A percentile compares a stretch with the other conserved stretches of the same genome.
Conservation (phyloP, 1,140 invertebrate species). For the Drosophila kanapiae region DNA sequence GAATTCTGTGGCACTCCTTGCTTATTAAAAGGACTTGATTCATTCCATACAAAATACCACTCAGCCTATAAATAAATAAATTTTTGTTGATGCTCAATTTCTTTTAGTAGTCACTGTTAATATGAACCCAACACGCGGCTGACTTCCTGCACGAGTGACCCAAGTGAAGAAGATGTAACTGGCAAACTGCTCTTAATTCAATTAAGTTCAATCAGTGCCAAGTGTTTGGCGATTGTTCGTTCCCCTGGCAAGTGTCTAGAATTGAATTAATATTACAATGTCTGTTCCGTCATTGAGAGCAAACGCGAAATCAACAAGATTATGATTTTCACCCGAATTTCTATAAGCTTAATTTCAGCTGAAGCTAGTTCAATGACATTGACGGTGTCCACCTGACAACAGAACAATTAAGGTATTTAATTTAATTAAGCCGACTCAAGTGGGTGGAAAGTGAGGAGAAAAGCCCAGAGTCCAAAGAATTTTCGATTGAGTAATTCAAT, state of each 20-base stretch:
- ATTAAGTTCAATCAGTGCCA: conserved; percentile 76
- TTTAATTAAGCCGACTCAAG: conserved; percentile 50
- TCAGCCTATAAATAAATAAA: background rate
- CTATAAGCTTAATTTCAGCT: background rate
- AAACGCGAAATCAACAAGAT: background rate
- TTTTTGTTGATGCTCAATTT: background rate
- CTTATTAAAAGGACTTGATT: background rate
- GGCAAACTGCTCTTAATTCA: conserved; percentile 67
- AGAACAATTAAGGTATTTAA: conserved; percentile 65
- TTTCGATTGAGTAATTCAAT: conserved; percentile 26
- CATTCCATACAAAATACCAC: too few relatives aligned
- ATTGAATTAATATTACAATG: conserved; percentile 74
- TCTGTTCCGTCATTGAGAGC: conserved; percentile 13
- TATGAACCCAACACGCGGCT: conserved; percentile 13
- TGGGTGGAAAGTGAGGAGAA: background rate
- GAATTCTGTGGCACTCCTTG: too few relatives aligned
- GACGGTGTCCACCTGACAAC: conserved; percentile 41
- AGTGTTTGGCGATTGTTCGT: conserved; percentile 66
- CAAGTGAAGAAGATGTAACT: conserved; percentile 60
- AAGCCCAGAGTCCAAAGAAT: conserved; percentile 9
- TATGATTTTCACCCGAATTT: background rate
- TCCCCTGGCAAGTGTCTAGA: conserved; percentile 50
- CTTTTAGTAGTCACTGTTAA: conserved; percentile 8
- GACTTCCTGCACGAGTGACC: conserved; percentile 48
- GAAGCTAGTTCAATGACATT: conserved; percentile 52